Conservation (phyloP, 1,140 invertebrate species). For the Octopus sinensis region DNA sequence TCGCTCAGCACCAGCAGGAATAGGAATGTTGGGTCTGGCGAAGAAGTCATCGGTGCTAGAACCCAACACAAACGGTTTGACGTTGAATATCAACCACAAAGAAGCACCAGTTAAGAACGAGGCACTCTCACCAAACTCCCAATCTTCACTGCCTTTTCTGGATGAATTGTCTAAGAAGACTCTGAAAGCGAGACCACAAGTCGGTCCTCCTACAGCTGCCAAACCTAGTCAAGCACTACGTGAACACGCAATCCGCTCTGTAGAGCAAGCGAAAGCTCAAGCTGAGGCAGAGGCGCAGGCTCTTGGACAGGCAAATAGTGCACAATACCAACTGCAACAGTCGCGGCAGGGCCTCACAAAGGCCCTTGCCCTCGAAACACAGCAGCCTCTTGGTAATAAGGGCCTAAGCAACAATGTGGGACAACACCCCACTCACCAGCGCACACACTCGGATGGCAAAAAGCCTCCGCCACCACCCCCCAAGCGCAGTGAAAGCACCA, state of each 20-base stretch:
- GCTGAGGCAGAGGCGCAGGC: background rate
- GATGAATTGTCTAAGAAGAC: constrained; percentile 28
- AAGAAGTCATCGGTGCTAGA: background rate
- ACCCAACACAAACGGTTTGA: background rate
- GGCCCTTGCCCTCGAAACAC: background rate
- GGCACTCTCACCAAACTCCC: constrained; percentile 15
- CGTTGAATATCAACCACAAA: constrained; percentile 4
- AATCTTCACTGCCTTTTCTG: constrained; percentile 31
- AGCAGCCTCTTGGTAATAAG: background rate
- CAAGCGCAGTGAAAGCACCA: constrained; percentile 42
- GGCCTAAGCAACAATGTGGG: constrained; percentile 24
- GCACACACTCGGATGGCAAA: constrained; percentile 23
- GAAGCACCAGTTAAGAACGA: background rate
- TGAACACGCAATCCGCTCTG: constrained; percentile 11
- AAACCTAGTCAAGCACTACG: constrained; percentile 20
- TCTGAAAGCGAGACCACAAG: background rate
- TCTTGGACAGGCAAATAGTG: background rate
- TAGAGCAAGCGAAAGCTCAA: background rate
- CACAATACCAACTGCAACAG: background rate
- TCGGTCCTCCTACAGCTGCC: constrained; percentile 17
- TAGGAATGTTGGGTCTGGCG: background rate
- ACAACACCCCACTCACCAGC: constrained; percentile 13
- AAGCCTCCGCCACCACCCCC: constrained; percentile 19
- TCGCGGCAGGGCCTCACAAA: background rate
- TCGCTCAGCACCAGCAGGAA: constrained; percentile 3